Evolutionary conservation across 2,888 invertebrate species (phyloP), one percentile per base, ranked within the genome.

Genomic region (Drosophila leonis): DNA sequence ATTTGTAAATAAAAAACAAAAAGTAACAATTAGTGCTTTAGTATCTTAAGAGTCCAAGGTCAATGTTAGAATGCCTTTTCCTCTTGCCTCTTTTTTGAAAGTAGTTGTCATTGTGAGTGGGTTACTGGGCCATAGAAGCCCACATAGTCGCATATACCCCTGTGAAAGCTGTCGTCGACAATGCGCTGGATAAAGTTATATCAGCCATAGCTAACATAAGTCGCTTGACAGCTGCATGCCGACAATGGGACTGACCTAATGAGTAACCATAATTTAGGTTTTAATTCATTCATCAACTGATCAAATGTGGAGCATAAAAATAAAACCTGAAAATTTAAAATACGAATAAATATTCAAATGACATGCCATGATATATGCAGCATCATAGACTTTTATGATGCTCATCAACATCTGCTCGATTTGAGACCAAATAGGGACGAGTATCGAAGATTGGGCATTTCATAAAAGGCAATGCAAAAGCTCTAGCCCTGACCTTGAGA

Each of bases 81-180:
- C 37, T 6, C 20, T n/a, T 27, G 10, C 5, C 37, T 52, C 52
- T 52, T 52, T 54, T 88, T 90, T 67, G 81, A 84, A 84, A 90
- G 84, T 83, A 75, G 89, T 89, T 90, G 90, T 86, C 90, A 90
- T 90, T 90, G 89, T 78, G 29, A 15, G 15, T 7, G 57, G 42
- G n/a, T n/a, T 39, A 48, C 33, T 59, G 57, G 35, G 48, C 70
- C 72, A 69, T 60, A 24, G 42, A 59, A 54, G 41, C 37, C 57
- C 69, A 59, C 42, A 48, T 12, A 51, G 63, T 48, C 60, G 41
- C 41, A 12, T 39, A 52, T 35, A 37, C 35, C 37, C 44, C 49
- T 59, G 46, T 46, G 52, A 65, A 78, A 78, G 56, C 42, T 52
- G 29, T 46, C 52, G 60, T 12, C 29, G 29, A 7, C 7, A 44